These are phyloP conservation scores for Herpetotheres cachinnans DNA, from an alignment of 2,113 vertebrate species.

Conservation along the genomic window DNA sequence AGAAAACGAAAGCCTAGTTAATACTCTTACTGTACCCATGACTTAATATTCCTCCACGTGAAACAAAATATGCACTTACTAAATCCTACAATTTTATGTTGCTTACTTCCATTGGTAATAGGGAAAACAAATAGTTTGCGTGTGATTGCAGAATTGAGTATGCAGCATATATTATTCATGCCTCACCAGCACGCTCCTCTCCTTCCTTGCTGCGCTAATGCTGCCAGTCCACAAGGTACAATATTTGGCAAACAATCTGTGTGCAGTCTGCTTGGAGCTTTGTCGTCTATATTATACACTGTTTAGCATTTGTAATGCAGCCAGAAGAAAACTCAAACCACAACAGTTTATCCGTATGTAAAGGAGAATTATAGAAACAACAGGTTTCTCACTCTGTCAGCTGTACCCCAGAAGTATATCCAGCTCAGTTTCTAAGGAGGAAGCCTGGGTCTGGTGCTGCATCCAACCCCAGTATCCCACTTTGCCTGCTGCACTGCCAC, in stretches of 20 bases:
- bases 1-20: not conserved
- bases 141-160: not conserved
- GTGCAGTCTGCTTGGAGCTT: not conserved
- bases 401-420: not conserved
- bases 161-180: conserved; percentile 10
- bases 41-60: not conserved
- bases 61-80: not conserved
- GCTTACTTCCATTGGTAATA: not conserved
- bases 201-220: not conserved
- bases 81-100: not conserved
- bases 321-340: not conserved
- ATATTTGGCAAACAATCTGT: not conserved
- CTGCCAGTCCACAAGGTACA: not conserved
- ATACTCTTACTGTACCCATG: not conserved
- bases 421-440: not conserved
- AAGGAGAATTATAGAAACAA: not conserved
- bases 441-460: not conserved
- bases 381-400: rapidly evolving
- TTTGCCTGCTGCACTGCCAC: rapidly evolving
- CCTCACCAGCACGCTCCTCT: not conserved
- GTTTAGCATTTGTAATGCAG: not conserved
- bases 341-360: not conserved
- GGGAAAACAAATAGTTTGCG: not conserved
- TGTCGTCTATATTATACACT: not conserved
- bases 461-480: not conserved